Conservation (phyloP, 2,888 invertebrate genomes). For the Ectemnius continuus region DNA sequence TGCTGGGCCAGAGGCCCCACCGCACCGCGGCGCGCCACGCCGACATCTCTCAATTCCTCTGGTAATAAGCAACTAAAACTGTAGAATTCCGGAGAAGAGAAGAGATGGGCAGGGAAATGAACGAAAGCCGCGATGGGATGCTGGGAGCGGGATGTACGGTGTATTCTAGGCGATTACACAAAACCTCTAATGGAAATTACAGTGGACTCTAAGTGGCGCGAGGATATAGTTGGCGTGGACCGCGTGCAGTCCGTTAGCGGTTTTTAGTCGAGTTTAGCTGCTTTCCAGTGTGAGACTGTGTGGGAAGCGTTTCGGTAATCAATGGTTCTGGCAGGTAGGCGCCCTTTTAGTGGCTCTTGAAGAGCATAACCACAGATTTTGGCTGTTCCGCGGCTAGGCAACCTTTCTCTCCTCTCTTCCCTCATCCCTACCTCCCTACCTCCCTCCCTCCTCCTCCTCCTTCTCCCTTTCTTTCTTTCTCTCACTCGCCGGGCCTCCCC, state of each 20-base stretch:
- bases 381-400: slow-evolving; percentile 59
- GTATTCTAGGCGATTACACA: slow-evolving; percentile 62
- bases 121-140: not conserved
- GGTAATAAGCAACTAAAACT: slow-evolving; percentile 17
- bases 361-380: slow-evolving; percentile 68
- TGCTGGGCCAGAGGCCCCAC: too few species aligned
- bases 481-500: slow-evolving; percentile 26
- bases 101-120: not conserved
- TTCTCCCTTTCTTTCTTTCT: too few species aligned
- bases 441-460: too few species aligned
- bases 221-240: slow-evolving; percentile 69
- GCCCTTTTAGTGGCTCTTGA: slow-evolving; percentile 71
- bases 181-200: slow-evolving; percentile 75
- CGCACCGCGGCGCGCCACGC: too few species aligned
- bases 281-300: slow-evolving; percentile 70
- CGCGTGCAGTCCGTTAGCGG: slow-evolving; percentile 68
- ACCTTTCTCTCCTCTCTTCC: slow-evolving; percentile 36
- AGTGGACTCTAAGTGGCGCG: slow-evolving; percentile 74
- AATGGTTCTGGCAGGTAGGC: slow-evolving; percentile 77
- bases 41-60: too few species aligned
- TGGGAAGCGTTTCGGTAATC: slow-evolving; percentile 78
- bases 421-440: too few species aligned
- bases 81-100: too few species aligned
- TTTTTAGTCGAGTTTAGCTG: slow-evolving; percentile 71
- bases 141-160: slow-evolving; percentile 34